Base-by-base conservation (phyloP, 2,797 vertebrate species). In the Gallinago solitaria region DNA sequence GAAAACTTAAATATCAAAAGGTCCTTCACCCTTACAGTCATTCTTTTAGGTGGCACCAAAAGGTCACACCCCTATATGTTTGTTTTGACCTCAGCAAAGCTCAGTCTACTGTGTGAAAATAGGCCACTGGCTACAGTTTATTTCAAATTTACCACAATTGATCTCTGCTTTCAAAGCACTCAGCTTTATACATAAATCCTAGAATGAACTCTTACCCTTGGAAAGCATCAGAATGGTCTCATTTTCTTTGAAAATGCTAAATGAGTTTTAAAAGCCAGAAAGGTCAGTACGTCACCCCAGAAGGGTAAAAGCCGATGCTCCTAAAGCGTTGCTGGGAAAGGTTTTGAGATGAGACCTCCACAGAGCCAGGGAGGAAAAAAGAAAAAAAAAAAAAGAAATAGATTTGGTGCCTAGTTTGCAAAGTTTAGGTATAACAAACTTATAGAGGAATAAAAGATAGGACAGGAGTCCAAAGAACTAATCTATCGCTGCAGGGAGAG, bases 1-100 rank as follows among this genome's bases (percentile, higher is more conserved):
- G 87, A 94, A 96, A 96, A 96, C 90, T 93, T 87, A 96, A 97
- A 96, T 83, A 96, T 54, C 96, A 96, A 95, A 90, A 97, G 93
- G 95, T 94, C 89, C 70, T 93, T 96, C 95, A 90, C 83, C 87
- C 48, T 81, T 45, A 5, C 41, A 80, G 81, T 81, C 93, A 93
- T 89, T 92, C 74, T 69, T 81, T 5, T 7, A 92, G 85, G 90
- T 27, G 18, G 92, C 88, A 93, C 77, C 73, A 87, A 93, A 97
- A 95, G 97, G 95, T 97, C 87, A 89, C 59, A 54, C 9, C 86
- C 35, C 64, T 53, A 9, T 25, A 47, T 47, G 80, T 59, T 80
- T 80, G 88, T 9, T 91, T 24, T 93, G 96, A 96, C 95, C 94
- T 70, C 65, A 73, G 87, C 69, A 68, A 59, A 91, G 92, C 93